Base-by-base conservation (phyloP, 2,113 vertebrate genomes). In the Cisticola juncidis region DNA sequence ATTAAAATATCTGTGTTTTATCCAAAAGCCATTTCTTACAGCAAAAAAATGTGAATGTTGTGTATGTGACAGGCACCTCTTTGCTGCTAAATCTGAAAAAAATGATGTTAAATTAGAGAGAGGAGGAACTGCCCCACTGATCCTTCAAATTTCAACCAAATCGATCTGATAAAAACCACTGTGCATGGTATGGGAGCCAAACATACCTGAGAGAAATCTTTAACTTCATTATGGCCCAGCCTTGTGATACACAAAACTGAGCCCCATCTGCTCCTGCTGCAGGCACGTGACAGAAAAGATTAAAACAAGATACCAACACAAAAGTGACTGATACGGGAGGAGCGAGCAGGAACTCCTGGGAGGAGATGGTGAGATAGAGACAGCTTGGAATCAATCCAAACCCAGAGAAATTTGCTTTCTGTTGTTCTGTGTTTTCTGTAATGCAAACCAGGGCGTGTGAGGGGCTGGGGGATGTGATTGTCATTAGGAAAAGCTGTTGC, bases 301-400 rank as follows among this genome's bases (percentile, higher is more conserved):
- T 56, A 93, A 74, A 95, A 81, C 93, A 93, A 94, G 93, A 96
- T 53, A 83, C n/a, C 76, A 65, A 14, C 72, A 71, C 12, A 22
- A 68, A 94, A 94, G 22, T 35, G 45, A 66, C 84, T 66, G 82
- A 94, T 90, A 60, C 12, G 14, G 74, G 79, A 90, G 82, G 78
- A 94, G 68, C 2, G 31, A 81, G 92, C 11, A 82, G 90, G 90
- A 95, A 51, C 77, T 58, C 93, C 77, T 92, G 95, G 81, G 81
- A 96, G 89, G 83, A 94, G 94, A 61, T 82, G 36, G 86, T 53
- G 83, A 94, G 96, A 97, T 77, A 95, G 93, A 9, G 83, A 42
- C 83, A 94, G 84, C 83, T 82, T 95, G 96, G 95, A 91, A 6
- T 22, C 5, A 58, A 53, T 88, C 94, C 96, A 96, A 48, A 31